Evolutionary conservation across 1,140 invertebrate species (phyloP).

Genomic region (Drosophila melanica): DNA sequence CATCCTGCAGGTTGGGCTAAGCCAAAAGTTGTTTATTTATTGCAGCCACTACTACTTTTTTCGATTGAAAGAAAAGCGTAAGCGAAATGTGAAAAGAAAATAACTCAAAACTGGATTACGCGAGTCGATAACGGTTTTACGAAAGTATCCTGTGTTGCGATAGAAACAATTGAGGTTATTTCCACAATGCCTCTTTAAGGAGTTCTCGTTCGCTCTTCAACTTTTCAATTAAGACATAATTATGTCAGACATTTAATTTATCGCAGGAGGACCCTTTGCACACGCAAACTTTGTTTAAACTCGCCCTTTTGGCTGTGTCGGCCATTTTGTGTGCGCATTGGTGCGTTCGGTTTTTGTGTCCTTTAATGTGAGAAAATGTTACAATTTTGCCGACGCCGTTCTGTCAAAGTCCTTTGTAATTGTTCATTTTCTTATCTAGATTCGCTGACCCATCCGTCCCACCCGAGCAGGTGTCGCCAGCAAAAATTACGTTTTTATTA

Average conservation of each 20-base stretch:
- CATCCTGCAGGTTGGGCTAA: background rate
- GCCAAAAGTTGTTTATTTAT: background rate
- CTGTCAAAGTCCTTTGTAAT: slow-evolving; percentile 65
- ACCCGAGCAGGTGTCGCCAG: slow-evolving; percentile 54
- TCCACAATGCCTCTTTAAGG: slow-evolving; percentile 26
- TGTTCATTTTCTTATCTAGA: slow-evolving; percentile 73
- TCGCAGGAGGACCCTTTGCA: slow-evolving; percentile 44
- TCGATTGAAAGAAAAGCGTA: background rate
- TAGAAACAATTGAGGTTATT: background rate
- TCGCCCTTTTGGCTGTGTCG: slow-evolving; percentile 36
- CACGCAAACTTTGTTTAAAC: slow-evolving; percentile 67
- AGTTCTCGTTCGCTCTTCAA: slow-evolving; percentile 1
- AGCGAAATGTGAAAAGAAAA: no score
- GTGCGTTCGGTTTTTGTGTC: slow-evolving; percentile 53
- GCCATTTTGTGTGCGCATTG: slow-evolving; percentile 71
- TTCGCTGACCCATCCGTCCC: slow-evolving; percentile 40
- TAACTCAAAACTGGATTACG: no score
- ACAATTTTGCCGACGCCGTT: slow-evolving; percentile 45
- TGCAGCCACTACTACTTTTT: background rate
- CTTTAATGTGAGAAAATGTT: slow-evolving; percentile 82
- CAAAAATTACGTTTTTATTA: slow-evolving; percentile 77
- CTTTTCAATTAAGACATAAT: slow-evolving; percentile 78
- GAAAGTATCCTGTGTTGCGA: background rate
- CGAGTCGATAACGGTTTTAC: no score
- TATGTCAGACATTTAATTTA: slow-evolving; percentile 81